Conservation (phyloP, 2,113 vertebrate species). For the Cavia aperea region DNA sequence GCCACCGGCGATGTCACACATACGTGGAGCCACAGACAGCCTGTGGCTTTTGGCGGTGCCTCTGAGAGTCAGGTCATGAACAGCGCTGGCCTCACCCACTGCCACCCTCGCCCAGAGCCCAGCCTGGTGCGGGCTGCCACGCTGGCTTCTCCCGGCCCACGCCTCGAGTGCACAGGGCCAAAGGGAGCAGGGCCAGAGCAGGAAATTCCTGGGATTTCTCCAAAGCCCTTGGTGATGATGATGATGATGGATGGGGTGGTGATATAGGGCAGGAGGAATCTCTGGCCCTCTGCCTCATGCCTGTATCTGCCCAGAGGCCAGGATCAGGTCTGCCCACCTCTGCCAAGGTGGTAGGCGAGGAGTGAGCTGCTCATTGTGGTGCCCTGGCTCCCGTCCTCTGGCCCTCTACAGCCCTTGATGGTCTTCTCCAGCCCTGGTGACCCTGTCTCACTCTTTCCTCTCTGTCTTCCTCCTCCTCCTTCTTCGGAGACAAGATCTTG, state of each 20-base stretch:
- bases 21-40: no score
- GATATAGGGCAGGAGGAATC: background rate
- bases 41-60: background rate
- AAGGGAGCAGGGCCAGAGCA: background rate
- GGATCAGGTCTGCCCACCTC: background rate
- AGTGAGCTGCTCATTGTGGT: accelerated
- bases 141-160: background rate
- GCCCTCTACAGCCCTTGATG: background rate
- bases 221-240: background rate
- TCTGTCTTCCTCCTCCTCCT: no score
- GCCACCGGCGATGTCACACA: no score
- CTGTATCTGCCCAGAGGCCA: background rate
- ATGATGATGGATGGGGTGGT: background rate
- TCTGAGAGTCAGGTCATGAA: background rate
- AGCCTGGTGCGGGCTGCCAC: no score
- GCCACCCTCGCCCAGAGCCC: background rate
- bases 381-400: background rate
- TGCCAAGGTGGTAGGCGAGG: background rate
- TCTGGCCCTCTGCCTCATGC: background rate
- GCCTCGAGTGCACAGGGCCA: no score
- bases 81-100: accelerated
- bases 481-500: background rate
- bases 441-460: background rate
- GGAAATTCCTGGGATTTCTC: background rate
- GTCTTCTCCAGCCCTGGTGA: background rate